phyloP scores from a whole-genome alignment of 37 sponge, comb jelly and placozoan species.

The Chondrosia reniformis region DNA sequence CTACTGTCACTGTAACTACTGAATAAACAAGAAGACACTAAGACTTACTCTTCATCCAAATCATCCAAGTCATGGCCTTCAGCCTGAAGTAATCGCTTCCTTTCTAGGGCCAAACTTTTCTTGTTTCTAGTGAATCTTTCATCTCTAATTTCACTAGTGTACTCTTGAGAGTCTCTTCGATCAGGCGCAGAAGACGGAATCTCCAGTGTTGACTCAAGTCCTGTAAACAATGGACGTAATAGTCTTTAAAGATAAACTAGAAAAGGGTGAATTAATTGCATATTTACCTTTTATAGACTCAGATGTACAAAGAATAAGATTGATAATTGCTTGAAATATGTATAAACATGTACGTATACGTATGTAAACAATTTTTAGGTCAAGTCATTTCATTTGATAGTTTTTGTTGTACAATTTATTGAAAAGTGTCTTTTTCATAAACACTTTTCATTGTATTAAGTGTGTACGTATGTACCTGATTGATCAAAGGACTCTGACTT shows the following conservation, averaged over 20 bases:
- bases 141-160: background rate
- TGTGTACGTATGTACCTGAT: background rate
- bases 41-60: conserved; percentile 8
- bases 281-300: too few species aligned
- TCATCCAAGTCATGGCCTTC: background rate
- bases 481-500: background rate
- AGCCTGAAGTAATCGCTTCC: background rate
- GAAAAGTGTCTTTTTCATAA: too few species aligned
- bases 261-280: too few species aligned
- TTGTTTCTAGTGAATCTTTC: background rate
- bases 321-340: too few species aligned
- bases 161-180: background rate
- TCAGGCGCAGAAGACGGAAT: background rate
- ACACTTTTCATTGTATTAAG: too few species aligned
- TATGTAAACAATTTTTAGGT: background rate
- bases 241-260: too few species aligned
- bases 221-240: too few species aligned
- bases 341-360: background rate
- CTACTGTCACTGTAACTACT: too few species aligned
- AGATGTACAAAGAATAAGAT: too few species aligned
- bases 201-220: conserved; percentile 1
- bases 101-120: conserved; percentile 8
- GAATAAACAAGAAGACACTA: background rate
- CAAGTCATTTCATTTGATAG: background rate
- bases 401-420: background rate